Conservation (phyloP, 2,888 invertebrate species). For the Calliopum simillimum region DNA sequence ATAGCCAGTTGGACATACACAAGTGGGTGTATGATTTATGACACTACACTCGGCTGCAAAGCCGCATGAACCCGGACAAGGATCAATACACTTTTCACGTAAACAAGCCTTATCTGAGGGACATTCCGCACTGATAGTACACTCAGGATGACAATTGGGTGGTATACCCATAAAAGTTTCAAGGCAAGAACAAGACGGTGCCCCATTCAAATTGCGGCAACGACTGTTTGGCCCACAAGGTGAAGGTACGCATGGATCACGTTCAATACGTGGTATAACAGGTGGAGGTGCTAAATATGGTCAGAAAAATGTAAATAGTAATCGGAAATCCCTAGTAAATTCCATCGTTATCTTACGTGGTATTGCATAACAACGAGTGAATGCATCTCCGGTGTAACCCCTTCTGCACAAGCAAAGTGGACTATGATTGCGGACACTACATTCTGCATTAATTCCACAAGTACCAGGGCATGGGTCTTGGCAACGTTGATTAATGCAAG, state of each 20-base stretch:
- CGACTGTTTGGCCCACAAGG: constrained; percentile 76
- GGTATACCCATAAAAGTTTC: constrained; percentile 74
- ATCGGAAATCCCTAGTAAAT: background rate
- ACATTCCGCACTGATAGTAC: constrained; percentile 78
- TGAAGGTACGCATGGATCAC: constrained; percentile 75
- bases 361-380: constrained; percentile 73
- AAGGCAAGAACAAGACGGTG: constrained; percentile 76
- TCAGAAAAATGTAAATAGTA: background rate
- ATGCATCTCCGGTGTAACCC: constrained; percentile 82
- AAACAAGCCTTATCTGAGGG: constrained; percentile 76
- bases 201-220: constrained; percentile 71
- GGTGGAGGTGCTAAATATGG: constrained; percentile 53
- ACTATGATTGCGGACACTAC: constrained; percentile 81
- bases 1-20: constrained; percentile 72
- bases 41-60: constrained; percentile 73
- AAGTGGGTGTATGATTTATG: constrained; percentile 76
- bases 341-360: constrained; percentile 62
- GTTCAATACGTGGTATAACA: constrained; percentile 53
- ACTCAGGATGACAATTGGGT: constrained; percentile 79
- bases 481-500: constrained; percentile 77
- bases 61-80: constrained; percentile 78
- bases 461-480: constrained; percentile 74
- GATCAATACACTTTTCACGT: constrained; percentile 76
- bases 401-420: constrained; percentile 80
- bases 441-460: constrained; percentile 76